These are phyloP conservation scores for Pocota personata DNA, from an alignment of 2,888 invertebrate genomes.

Conservation along the genomic window DNA sequence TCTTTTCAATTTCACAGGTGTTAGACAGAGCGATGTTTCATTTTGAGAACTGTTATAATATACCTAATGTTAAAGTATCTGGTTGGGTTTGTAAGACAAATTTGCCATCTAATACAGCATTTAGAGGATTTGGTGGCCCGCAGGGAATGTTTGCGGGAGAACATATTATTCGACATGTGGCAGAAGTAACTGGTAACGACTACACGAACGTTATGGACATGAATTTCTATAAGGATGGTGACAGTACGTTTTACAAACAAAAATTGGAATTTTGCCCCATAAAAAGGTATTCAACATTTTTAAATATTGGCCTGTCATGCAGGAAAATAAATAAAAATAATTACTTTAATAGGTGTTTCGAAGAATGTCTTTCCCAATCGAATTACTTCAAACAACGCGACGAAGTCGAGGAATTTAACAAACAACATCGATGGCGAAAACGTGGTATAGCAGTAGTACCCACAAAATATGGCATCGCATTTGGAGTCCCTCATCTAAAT, in stretches of 20 bases:
- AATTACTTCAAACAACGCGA: conserved; percentile 85
- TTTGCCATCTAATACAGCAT: conserved; percentile 95
- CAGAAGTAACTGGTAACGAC: conserved; percentile 87
- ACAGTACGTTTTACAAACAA: conserved; percentile 91
- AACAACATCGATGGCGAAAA: conserved; percentile 92
- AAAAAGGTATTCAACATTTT: conserved; percentile 78
- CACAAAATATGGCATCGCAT: conserved; percentile 93
- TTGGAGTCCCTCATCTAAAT: conserved; percentile 89
- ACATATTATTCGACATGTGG: conserved; percentile 90
- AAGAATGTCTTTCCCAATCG: conserved; percentile 88
- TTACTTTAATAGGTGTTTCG: conserved; percentile 86
- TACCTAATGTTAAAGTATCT: conserved; percentile 88
- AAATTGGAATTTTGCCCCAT: conserved; percentile 89
- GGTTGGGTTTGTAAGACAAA: conserved; percentile 94
- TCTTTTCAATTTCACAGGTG: conserved; percentile 84
- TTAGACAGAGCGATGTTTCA: conserved; percentile 93
- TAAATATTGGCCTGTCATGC: not conserved
- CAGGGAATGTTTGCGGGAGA: conserved; percentile 95
- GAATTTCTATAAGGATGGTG: conserved; percentile 92
- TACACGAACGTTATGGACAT: conserved; percentile 86
- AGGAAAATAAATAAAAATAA: not conserved
- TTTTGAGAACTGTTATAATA: conserved; percentile 91
- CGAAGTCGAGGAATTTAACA: conserved; percentile 88
- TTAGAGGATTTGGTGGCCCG: conserved; percentile 95
- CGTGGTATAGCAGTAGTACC: conserved; percentile 92